Conservation (phyloP, 2,797 vertebrate species). For the Pogoniulus pusillus region DNA sequence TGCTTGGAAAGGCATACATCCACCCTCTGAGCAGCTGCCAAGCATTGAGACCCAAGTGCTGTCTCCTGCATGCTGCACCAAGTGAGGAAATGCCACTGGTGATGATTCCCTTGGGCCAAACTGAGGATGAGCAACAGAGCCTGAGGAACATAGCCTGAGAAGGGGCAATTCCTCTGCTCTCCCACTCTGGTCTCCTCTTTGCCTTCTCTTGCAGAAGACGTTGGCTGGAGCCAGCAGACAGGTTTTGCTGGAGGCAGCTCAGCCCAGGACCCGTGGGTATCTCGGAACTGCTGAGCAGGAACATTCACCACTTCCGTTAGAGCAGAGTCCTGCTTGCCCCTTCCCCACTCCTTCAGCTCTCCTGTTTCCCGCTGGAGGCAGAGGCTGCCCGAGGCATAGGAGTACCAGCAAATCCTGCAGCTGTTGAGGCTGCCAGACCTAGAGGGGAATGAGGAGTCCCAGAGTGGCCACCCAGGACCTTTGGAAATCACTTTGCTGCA, state of each 20-base stretch:
- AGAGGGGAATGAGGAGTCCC: neutral
- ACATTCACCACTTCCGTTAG: neutral
- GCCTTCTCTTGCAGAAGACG: neutral
- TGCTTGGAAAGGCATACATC: neutral
- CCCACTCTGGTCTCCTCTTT: neutral
- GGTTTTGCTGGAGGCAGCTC: neutral
- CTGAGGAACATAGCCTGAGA: neutral
- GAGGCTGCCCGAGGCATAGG: conserved; percentile 26
- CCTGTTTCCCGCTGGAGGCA: neutral
- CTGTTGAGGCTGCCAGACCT: accelerated
- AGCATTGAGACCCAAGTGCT: neutral
- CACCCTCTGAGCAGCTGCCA: neutral
- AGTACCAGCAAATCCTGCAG: neutral
- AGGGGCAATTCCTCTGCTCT: neutral
- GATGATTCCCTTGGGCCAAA: neutral
- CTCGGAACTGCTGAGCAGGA: conserved; percentile 35
- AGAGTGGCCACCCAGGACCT: neutral
- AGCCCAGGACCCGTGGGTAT: neutral
- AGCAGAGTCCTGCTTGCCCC: conserved; percentile 38
- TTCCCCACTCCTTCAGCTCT: conserved; percentile 27
- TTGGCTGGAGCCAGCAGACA: neutral
- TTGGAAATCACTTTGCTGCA: neutral
- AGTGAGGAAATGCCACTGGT: neutral
- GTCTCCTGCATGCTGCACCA: neutral
- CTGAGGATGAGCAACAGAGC: neutral